These are phyloP conservation scores for Chelon auratus DNA, from an alignment of 2,797 vertebrate species.

Conservation along the genomic window DNA sequence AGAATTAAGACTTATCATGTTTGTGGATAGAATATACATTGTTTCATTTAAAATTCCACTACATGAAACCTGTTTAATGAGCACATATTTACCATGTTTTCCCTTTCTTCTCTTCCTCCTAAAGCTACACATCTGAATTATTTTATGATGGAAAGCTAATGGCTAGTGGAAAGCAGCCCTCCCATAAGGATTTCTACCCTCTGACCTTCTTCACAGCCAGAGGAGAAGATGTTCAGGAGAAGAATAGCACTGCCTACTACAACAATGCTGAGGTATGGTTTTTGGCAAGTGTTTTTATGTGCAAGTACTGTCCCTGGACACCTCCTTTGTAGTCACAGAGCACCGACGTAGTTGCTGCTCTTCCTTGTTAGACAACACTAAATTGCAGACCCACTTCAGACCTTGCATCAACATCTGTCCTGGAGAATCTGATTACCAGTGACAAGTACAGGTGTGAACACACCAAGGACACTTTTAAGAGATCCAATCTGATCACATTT, in stretches of 20 bases:
- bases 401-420: too few relatives aligned
- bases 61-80: too few relatives aligned
- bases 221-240: constrained; percentile 98
- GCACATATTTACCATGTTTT: neutral
- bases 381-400: too few relatives aligned
- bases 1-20: neutral
- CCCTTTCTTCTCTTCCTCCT: neutral
- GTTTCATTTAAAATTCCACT: neutral
- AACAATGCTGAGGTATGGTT: constrained; percentile 96
- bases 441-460: too few relatives aligned
- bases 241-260: constrained; percentile 99
- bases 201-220: constrained; percentile 98
- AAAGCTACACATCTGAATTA: constrained; percentile 97
- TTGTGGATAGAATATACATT: neutral
- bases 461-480: too few relatives aligned
- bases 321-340: too few relatives aligned
- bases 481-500: too few relatives aligned
- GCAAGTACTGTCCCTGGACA: neutral
- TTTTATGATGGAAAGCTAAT: constrained; percentile 99
- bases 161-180: constrained; percentile 98
- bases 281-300: neutral
- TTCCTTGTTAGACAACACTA: too few relatives aligned
- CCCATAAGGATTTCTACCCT: constrained; percentile 99
- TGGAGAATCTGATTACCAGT: too few relatives aligned
- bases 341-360: too few relatives aligned